A percentile compares a stretch with the other conserved stretches of the same genome.
Evolutionary conservation across 2,113 vertebrate species (phyloP).

Genomic region (Ammodytes marinus): DNA sequence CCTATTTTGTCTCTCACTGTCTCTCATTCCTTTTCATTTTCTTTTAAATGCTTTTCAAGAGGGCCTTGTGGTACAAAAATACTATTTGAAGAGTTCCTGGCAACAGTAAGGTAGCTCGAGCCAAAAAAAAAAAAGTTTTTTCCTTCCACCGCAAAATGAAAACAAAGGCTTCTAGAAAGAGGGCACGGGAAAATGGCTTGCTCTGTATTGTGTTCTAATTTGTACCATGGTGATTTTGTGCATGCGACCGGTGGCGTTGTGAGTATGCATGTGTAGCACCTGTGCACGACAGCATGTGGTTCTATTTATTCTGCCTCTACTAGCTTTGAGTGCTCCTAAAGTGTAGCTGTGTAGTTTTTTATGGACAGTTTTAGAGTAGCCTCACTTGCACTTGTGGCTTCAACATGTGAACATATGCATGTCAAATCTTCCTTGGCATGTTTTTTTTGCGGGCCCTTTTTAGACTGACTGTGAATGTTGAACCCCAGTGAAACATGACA

Average conservation of each 20-base stretch:
- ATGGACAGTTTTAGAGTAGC: conserved; percentile 6
- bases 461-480: conserved; percentile 8
- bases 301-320: conserved; percentile 16
- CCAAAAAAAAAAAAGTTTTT: conserved; percentile 48
- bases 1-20: conserved; percentile 57
- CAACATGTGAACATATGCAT: conserved; percentile 25
- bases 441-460: conserved; percentile 5
- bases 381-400: neutral
- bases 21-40: conserved; percentile 68
- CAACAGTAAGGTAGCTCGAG: conserved; percentile 26
- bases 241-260: neutral
- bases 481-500: conserved; percentile 33
- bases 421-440: neutral
- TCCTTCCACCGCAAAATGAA: conserved; percentile 66
- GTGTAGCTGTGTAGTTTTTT: conserved; percentile 22
- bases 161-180: conserved; percentile 62
- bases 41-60: conserved; percentile 81
- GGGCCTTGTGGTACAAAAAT: conserved; percentile 60
- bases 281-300: conserved; percentile 5
- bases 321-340: conserved; percentile 28
- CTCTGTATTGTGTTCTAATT: conserved; percentile 49
- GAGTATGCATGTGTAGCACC: conserved; percentile 1
- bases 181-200: conserved; percentile 50
- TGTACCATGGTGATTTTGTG: conserved; percentile 21
- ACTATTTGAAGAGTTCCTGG: conserved; percentile 73